Evolutionary conservation across 2,113 vertebrate genomes (phyloP).

Genomic region (Syrrhaptes paradoxus): DNA sequence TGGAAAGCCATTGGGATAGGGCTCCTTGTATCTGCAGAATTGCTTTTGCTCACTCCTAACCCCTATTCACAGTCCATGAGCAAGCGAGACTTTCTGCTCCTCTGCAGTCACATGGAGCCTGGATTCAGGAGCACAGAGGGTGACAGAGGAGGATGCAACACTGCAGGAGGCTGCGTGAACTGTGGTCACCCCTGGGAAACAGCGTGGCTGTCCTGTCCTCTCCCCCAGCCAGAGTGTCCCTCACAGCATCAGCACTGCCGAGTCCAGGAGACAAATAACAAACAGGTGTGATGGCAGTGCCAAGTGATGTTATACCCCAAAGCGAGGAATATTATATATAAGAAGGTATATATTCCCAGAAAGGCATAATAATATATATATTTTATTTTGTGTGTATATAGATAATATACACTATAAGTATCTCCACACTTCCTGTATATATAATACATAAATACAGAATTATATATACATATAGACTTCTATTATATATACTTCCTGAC

Average conservation of each 20-base stretch:
- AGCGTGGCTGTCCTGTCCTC: not conserved
- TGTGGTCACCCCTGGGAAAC: not conserved
- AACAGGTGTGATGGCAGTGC: not conserved
- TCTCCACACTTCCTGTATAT: not conserved
- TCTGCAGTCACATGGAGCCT: accelerated
- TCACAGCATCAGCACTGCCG: not conserved
- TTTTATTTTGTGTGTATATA: too few species aligned
- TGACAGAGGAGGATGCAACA: not conserved
- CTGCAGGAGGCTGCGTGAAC: not conserved
- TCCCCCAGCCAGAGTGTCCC: not conserved
- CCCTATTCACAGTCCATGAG: not conserved
- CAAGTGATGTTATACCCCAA: not conserved
- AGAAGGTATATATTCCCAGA: not conserved
- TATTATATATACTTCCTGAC: not conserved
- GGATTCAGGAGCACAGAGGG: not conserved
- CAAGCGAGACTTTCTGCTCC: not conserved
- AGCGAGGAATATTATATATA: not conserved
- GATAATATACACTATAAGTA: not conserved
- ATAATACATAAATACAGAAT: not conserved
- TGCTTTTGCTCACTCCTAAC: not conserved
- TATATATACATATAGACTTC: not conserved
- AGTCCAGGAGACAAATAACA: not conserved
- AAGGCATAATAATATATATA: not conserved
- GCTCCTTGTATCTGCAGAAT: not conserved
- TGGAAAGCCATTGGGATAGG: not conserved